These are phyloP conservation scores for Drymodes brunneopygia DNA, from an alignment of 2,113 vertebrate genomes.

Conservation along the genomic window DNA sequence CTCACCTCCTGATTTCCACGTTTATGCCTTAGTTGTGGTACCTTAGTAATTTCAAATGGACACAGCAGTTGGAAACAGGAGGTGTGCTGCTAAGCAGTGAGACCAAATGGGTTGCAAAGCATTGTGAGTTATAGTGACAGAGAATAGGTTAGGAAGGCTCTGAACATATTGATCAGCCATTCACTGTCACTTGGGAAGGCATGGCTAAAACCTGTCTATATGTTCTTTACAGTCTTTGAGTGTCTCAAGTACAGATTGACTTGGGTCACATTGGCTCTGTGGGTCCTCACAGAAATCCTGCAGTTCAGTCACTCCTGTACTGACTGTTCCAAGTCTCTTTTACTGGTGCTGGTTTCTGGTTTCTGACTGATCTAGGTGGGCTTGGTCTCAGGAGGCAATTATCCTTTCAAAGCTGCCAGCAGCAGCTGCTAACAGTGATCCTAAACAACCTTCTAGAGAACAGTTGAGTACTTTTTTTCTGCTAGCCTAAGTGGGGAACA, in stretches of 20 bases:
- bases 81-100: not conserved
- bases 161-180: not conserved
- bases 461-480: not conserved
- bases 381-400: not conserved
- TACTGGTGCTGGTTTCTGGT: not conserved
- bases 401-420: not conserved
- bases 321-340: not conserved
- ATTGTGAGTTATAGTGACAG: not conserved
- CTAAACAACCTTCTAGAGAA: not conserved
- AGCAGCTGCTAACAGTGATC: not conserved
- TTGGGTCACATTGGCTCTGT: not conserved
- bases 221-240: not conserved
- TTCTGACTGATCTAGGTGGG: not conserved
- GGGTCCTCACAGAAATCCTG: not conserved
- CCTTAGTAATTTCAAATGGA: not conserved
- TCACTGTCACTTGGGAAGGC: not conserved
- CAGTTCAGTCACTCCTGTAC: not conserved
- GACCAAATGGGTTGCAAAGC: not conserved
- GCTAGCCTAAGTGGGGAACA: not conserved
- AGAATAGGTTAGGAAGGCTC: not conserved
- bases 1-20: not conserved
- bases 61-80: not conserved
- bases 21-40: not conserved
- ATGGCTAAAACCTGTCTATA: not conserved
- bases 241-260: not conserved